Conservation (phyloP, 2,888 invertebrate genomes). For the Parnassius apollo region DNA sequence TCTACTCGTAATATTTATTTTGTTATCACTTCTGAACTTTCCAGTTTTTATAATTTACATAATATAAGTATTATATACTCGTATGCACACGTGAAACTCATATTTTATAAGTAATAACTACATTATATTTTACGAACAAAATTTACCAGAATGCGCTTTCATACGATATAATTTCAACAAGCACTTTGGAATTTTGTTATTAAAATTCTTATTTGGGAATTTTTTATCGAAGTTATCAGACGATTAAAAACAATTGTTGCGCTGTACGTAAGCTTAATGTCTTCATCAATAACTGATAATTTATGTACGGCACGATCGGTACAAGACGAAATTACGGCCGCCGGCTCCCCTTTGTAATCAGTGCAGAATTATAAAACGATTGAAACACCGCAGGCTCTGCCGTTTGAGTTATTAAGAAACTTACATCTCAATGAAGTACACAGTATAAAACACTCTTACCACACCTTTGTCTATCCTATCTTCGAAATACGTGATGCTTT, state of each 20-base stretch:
- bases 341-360: slow-evolving; percentile 83
- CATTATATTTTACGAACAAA: too few species aligned
- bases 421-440: slow-evolving; percentile 54
- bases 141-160: too few species aligned
- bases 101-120: too few species aligned
- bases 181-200: too few species aligned
- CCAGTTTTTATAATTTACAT: slow-evolving; percentile 28
- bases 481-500: too few species aligned
- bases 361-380: slow-evolving; percentile 78
- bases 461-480: too few species aligned
- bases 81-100: neutral
- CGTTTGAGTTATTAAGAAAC: slow-evolving; percentile 56
- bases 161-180: too few species aligned
- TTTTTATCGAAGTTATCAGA: neutral
- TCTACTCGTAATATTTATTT: slow-evolving; percentile 12
- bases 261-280: slow-evolving; percentile 73
- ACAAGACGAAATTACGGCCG: slow-evolving; percentile 82
- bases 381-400: slow-evolving; percentile 71
- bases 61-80: slow-evolving; percentile 12
- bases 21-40: slow-evolving; percentile 11
- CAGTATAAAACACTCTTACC: neutral
- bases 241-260: slow-evolving; percentile 40
- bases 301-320: slow-evolving; percentile 78
- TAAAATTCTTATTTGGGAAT: neutral
- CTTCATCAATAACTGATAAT: slow-evolving; percentile 82